Percentiles rank a stretch among this genome's conserved stretches.
Evolutionary conservation across 2,113 vertebrate genomes (phyloP).

Genomic region (Neofelis nebulosa): DNA sequence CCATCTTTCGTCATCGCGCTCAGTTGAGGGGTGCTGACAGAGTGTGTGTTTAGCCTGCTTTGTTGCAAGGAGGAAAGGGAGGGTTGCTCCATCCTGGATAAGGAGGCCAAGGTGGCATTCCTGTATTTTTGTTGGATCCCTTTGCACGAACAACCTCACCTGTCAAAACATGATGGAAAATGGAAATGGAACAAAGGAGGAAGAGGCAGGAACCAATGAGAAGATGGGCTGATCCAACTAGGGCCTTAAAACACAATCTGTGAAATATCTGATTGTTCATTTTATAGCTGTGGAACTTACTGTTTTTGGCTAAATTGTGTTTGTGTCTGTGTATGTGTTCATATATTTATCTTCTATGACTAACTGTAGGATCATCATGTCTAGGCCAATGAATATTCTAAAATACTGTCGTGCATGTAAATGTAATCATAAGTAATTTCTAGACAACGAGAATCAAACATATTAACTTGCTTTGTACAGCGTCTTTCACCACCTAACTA

Average conservation of each 20-base stretch:
- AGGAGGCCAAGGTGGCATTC: slow-evolving; percentile 67
- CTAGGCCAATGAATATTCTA: neutral
- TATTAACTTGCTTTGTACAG: neutral
- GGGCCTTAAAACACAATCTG: neutral
- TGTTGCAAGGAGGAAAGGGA: slow-evolving; percentile 66
- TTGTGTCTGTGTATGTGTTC: neutral
- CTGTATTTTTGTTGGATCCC: slow-evolving; percentile 63
- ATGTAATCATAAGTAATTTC: slow-evolving; percentile 7
- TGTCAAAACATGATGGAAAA: slow-evolving; percentile 74
- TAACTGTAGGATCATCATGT: neutral
- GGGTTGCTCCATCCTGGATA: neutral
- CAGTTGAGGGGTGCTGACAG: neutral
- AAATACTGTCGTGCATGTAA: neutral
- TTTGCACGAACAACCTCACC: slow-evolving; percentile 58
- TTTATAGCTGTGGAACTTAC: neutral
- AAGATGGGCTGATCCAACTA: neutral
- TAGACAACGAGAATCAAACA: neutral
- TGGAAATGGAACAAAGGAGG: slow-evolving; percentile 50
- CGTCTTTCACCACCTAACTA: neutral
- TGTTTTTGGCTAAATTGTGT: neutral
- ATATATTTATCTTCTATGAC: slow-evolving; percentile 16
- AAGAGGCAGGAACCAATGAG: slow-evolving; percentile 13
- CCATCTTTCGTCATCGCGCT: neutral
- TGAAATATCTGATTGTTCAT: neutral
- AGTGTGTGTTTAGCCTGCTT: slow-evolving; percentile 25